Evolutionary conservation across 2,888 invertebrate species (phyloP), one percentile per base, ranked within the genome.

Genomic region (Lasioglossum malachurum): DNA sequence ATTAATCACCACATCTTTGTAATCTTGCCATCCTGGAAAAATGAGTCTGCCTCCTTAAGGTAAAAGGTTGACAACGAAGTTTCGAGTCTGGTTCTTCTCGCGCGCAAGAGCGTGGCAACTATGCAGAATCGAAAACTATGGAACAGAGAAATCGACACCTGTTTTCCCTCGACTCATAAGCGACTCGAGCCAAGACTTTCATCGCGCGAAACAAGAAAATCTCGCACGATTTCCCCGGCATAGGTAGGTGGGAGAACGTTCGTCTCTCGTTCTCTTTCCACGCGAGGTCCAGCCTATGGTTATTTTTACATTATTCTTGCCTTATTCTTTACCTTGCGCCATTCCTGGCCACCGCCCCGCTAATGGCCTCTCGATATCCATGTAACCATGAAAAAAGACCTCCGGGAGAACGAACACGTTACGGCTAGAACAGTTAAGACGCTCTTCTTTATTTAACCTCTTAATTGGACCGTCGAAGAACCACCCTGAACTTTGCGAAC

Each of bases 121-220:
- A 23, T 23, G 35, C 31, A 31, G 31, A 19, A 67, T 67, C 67
- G 67, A 67, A 67, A 67, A 67, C 67, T 19, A 19, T 19, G 60
- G 31, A 14, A 64, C 60, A 64, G 27, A 27, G 67, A 67, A 67
- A 67, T 67, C 67, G 35, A 35, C 31, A 35, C 35, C 35, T 67
- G 67, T 67, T 67, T 67, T 67, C 67, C 67, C 67, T 67, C 35
- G 35, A 4, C 64, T 31, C 19, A 10, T 1, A 14, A 60, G 23
- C 23, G 53, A 23, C 23, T 27, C 60, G 19, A 64, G 60, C 60
- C 27, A 64, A 64, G 57, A 82, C 67, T 79, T 79, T 79, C 82
- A 41, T 78, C 72, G 49, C 31, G 60, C 53, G 53, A 64, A 16
- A 64, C 57, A 64, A 76, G 73, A 67, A 57, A 46, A 46, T 31